Base-by-base conservation (phyloP, 2,113 vertebrate genomes). In the Leuciscus idus region DNA sequence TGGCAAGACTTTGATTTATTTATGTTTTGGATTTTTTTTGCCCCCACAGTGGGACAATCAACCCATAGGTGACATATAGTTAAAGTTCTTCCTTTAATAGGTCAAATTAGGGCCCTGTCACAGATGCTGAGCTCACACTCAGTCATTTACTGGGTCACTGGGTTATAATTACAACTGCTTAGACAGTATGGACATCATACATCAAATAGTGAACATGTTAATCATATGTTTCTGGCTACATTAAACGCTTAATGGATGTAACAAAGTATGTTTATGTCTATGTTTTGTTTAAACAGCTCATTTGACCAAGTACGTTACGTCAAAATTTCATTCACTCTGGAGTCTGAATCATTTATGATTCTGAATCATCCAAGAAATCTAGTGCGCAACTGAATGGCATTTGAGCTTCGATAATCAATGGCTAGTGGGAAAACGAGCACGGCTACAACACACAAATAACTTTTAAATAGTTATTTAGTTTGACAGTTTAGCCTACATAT, bases 71-170 rank as follows among this genome's bases (percentile, higher is more conserved):
- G 81, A 89, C 21, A 30, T 73, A 26, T 73, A 26, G 2, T n/a
- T 68, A 74, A 72, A 50, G 88, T 64, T 33, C 62, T 75, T 85
- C 84, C 84, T 86, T 83, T 50, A 59, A 86, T 84, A 59, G 86
- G 84, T 87, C 85, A 90, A 86, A 90, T 64, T 62, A 85, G 82
- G 87, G 87, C 64, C 86, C 87, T 61, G 85, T 66, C 88, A 86
- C 76, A 82, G 86, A 89, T 72, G 81, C 73, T 85, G 74, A 85
- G n/a, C 84, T 84, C 46, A 82, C 75, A 84, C 86, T 86, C 57
- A 62, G 86, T 91, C 90, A 90, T 93, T 93, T 90, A 79, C 36
- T 64, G 28, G 90, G 88, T 84, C 0, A 83, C 74, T 78, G 2
- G 89, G 85, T 28, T 77, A 80, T 64, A 28, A 64, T 82, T 66